Evolutionary conservation across 2,113 vertebrate genomes (phyloP), one percentile per base, ranked within the genome.

Genomic region (Corynorhinus townsendii): DNA sequence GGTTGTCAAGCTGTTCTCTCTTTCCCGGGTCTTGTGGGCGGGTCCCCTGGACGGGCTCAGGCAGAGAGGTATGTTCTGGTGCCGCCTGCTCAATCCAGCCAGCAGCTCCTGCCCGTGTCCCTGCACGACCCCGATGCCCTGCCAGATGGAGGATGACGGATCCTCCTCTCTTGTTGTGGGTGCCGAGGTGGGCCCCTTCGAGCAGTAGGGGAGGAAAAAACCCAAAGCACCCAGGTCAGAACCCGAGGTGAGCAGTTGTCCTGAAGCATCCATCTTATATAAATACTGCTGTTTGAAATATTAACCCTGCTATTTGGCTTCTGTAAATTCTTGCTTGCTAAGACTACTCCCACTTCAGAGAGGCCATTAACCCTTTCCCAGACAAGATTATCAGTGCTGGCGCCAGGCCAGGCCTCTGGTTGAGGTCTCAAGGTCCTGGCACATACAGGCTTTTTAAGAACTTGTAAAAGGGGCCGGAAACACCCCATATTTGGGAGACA

Each of bases 1-100:
- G 14, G 49, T 75, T 93, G 94, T 86, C 75, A 69, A n/a, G 40
- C 54, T 95, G 62, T 68, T 64, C 17, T 52, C 93, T 84, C 73
- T 86, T 82, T 92, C 64, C 40, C 7, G 35, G 33, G n/a, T 52
- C 33, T 64, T 84, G 45, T 64, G 30, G 35, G 4, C 83, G 15
- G 64, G 35, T 72, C 75, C 75, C 40, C 28, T 69, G 35, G 47
- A 47, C 12, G 47, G 47, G 47, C 47, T 47, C 72, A 52, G n/a
- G 35, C 69, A 75, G 24, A 73, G 4, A 75, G 47, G 28, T 75
- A 47, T 43, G 28, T 83, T 89, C 52, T 62, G 24, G 38, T 11
- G 11, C 33, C 4, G 26, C 83, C 79, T 86, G 62, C 69, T 93
- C 33, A 47, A 52, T 49, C 28, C 19, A 64, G 28, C n/a, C 47